Conservation (phyloP, 2,113 vertebrate species). For the Dromiciops gliroides region DNA sequence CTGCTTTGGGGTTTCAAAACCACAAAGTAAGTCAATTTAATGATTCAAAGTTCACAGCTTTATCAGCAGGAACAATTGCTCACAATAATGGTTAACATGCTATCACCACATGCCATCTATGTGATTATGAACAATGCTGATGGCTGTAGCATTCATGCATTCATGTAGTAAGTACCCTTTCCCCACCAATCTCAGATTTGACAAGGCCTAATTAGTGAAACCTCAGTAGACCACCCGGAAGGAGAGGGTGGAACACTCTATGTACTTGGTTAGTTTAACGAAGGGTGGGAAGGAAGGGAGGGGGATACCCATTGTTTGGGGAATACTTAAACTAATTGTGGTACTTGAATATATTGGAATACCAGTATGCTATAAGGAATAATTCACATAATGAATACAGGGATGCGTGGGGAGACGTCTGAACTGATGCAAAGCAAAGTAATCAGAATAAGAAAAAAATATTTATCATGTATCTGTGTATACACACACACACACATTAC, state of each 20-base stretch:
- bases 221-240: constrained; percentile 68
- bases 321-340: background rate
- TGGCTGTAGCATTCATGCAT: constrained; percentile 62
- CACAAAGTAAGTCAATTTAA: constrained; percentile 74
- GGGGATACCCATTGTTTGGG: background rate
- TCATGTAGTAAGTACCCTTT: constrained; percentile 53
- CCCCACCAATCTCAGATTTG: constrained; percentile 68
- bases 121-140: constrained; percentile 65
- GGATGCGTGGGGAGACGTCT: background rate
- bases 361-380: background rate
- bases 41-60: constrained; percentile 78
- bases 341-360: background rate
- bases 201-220: constrained; percentile 74
- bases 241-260: constrained; percentile 66
- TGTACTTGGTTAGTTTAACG: constrained; percentile 40
- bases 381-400: background rate
- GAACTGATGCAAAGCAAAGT: background rate
- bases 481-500: background rate
- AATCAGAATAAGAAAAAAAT: background rate
- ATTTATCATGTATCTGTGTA: background rate
- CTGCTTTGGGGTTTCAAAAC: constrained; percentile 75
- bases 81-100: constrained; percentile 74
- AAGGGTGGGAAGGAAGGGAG: background rate
- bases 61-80: constrained; percentile 78
- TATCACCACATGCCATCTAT: constrained; percentile 70